Evolutionary conservation across 2,113 vertebrate genomes (phyloP).

Genomic region (human (Homo sapiens)): GRCh38 chr11:96709001-96709500

Average conservation of each 20-base stretch:
- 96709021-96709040: background rate
- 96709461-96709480: background rate
- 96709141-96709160: background rate
- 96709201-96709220: background rate
- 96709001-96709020: background rate
- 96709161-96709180: background rate
- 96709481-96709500: background rate
- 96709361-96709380: background rate
- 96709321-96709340: background rate
- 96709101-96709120: background rate
- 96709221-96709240: background rate
- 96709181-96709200: background rate
- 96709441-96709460: background rate
- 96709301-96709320: background rate
- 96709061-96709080: too few relatives aligned
- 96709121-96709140: background rate
- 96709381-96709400: conserved; percentile 21
- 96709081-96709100: background rate
- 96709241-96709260: background rate
- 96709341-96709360: background rate
- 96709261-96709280: background rate
- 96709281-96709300: background rate
- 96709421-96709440: background rate
- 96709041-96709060: background rate
- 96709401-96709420: conserved; percentile 24